Conservation (phyloP, 2,797 vertebrate species). For the Rhabdophis nuchalis region DNA sequence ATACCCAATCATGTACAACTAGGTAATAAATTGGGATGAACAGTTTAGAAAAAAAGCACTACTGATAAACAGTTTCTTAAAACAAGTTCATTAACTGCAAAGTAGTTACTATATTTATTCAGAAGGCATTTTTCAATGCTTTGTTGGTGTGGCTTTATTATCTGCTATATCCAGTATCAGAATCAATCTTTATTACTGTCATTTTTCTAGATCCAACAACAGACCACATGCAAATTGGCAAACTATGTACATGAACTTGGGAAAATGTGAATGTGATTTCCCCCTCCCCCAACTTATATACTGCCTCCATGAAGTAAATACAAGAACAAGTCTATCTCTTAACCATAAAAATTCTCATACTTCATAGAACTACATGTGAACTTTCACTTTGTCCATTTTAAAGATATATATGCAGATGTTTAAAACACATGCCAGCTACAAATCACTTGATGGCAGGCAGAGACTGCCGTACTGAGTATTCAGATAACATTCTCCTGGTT, state of each 20-base stretch:
- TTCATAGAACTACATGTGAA: rapidly evolving
- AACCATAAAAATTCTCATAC: neutral
- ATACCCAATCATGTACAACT: neutral
- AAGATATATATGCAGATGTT: neutral
- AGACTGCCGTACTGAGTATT: neutral
- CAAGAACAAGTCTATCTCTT: neutral
- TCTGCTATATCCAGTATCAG: neutral
- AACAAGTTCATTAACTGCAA: neutral
- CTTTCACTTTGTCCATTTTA: neutral
- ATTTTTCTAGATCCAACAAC: neutral
- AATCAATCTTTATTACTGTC: too few species aligned
- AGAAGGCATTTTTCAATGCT: neutral
- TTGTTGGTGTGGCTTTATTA: neutral
- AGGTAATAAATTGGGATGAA: neutral
- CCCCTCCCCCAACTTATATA: neutral
- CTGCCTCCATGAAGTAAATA: neutral
- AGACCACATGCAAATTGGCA: neutral
- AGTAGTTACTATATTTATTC: neutral
- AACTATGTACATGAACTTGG: neutral
- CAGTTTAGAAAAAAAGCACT: neutral
- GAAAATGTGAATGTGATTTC: neutral
- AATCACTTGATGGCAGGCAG: neutral
- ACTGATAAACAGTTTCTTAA: neutral
- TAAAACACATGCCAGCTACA: conserved; percentile 4
- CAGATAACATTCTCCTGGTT: neutral